phyloP scores from a whole-genome alignment of 2,113 vertebrate species.

The Sciurus niger region DNA sequence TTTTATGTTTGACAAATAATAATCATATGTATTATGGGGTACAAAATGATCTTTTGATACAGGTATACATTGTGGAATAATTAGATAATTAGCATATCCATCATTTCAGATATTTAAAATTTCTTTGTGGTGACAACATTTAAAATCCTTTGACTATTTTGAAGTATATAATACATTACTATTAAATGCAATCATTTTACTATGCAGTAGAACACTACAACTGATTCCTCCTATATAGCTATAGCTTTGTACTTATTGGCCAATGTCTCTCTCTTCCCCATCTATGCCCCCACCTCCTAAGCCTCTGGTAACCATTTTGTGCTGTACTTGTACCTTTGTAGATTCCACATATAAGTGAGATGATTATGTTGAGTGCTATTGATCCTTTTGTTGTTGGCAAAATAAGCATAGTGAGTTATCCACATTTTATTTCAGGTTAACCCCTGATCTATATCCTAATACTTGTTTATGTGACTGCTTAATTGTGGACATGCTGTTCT shows the following conservation, averaged over 20 bases:
- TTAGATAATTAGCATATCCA: neutral
- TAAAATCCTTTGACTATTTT: neutral
- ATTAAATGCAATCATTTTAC: neutral
- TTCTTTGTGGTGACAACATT: neutral
- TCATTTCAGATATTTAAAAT: neutral
- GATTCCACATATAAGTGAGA: neutral
- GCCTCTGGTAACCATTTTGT: neutral
- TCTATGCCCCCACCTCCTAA: neutral
- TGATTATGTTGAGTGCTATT: neutral
- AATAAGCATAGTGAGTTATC: neutral
- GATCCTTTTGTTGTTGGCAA: neutral
- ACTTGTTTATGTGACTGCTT: neutral
- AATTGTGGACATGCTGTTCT: neutral
- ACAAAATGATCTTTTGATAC: neutral
- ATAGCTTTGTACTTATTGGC: neutral
- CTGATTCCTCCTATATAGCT: neutral
- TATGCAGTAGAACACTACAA: neutral
- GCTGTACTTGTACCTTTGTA: neutral
- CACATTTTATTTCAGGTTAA: neutral
- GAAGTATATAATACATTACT: neutral
- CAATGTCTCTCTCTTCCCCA: neutral
- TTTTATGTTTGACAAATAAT: neutral
- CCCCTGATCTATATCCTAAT: neutral
- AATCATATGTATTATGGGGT: neutral
- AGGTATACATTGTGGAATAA: neutral